Base-by-base conservation (phyloP, 2,113 vertebrate species). In the Actinemys pallida region DNA sequence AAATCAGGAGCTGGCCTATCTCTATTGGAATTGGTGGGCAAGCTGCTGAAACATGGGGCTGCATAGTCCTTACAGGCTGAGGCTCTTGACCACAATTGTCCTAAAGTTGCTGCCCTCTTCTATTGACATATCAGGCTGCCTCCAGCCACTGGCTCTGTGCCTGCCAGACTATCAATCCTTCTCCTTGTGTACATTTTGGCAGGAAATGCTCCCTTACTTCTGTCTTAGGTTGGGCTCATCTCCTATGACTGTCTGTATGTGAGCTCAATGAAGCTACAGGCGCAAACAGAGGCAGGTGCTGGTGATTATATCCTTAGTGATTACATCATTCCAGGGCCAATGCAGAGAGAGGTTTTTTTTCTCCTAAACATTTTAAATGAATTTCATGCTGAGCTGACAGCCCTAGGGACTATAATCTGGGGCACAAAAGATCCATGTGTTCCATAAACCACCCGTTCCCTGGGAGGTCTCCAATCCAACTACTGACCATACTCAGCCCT, bases 361-460 rank as follows among this genome's bases (percentile, higher is more conserved):
- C 84, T 29, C 45, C 52, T 29, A 13, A 57, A 53, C 17, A 19
- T 69, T 76, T 85, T 62, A 76, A 81, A 93, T 80, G 16, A 53
- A 52, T 94, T 91, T 80, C 56, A 72, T 81, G 22, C 56, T 93
- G 89, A 31, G 93, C 81, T 89, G 75, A 62, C 56, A 92, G 81
- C 17, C 49, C 17, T 35, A 84, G 81, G 59, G 69, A 35, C 78
- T n/a, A 25, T 65, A 92, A 29, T 42, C 27, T 35, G 65, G 12
- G 6, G 10, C 12, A 20, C 83, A 10, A 89, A 4, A 83, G 53
- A 57, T 45, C 14, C n/a, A 45, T 45, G 81, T 83, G 24, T 56
- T 45, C 39, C 81, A 12, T 27, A 19, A 54, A 42, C n/a, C n/a
- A 56, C 39, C 39, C 10, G 6, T 83, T 83, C 24, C 14, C 27